Percentiles rank a stretch among this genome's conserved stretches.
These are phyloP conservation scores for Anthrax anthrax DNA, from an alignment of 2,888 invertebrate species.

Conservation along the genomic window DNA sequence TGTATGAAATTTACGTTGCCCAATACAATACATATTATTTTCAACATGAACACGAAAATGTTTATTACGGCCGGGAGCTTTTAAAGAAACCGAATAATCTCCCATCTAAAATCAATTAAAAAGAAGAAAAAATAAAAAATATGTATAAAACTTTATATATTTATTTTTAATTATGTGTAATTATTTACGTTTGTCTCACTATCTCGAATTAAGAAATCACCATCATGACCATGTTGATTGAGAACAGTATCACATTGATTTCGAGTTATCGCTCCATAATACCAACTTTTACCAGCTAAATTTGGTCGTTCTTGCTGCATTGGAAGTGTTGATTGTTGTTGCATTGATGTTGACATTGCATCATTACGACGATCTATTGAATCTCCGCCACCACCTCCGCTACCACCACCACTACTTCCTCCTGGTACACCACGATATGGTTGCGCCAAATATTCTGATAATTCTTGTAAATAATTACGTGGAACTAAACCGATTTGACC, in stretches of 20 bases:
- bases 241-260: slow-evolving; percentile 92
- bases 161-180: too few relatives aligned
- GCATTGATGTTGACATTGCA: slow-evolving; percentile 20
- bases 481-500: slow-evolving; percentile 93
- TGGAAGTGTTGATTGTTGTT: slow-evolving; percentile 22
- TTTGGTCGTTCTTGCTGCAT: slow-evolving; percentile 47
- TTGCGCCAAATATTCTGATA: slow-evolving; percentile 77
- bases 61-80: slow-evolving; percentile 95
- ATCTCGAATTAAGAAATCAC: slow-evolving; percentile 96
- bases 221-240: slow-evolving; percentile 90
- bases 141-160: neutral
- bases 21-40: slow-evolving; percentile 87
- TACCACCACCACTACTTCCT: slow-evolving; percentile 33
- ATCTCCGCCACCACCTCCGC: slow-evolving; percentile 35
- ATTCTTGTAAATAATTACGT: slow-evolving; percentile 83
- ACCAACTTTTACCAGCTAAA: slow-evolving; percentile 81
- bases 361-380: slow-evolving; percentile 38
- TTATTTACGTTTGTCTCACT: slow-evolving; percentile 94
- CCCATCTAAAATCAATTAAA: slow-evolving; percentile 60
- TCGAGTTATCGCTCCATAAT: slow-evolving; percentile 90
- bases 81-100: slow-evolving; percentile 94
- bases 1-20: slow-evolving; percentile 91
- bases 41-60: slow-evolving; percentile 98
- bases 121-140: neutral
- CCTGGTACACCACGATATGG: slow-evolving; percentile 50